A percentile compares a stretch with the other conserved stretches of the same genome.
Conservation (phyloP, 2,113 vertebrate species). For the Chaenogobius annularis region DNA sequence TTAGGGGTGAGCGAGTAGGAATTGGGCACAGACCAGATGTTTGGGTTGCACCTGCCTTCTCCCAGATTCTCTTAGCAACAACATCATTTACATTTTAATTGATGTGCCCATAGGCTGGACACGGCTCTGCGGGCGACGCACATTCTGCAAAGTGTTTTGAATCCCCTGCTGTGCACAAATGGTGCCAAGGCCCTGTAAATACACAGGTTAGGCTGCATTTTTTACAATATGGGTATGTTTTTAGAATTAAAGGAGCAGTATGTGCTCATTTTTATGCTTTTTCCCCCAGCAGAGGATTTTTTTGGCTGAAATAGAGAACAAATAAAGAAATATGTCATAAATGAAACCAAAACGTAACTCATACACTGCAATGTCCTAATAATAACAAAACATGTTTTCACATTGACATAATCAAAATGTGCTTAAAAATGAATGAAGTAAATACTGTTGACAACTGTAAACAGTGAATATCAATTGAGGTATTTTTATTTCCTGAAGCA, state of each 20-base stretch:
- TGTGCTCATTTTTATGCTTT: background rate
- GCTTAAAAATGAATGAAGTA: background rate
- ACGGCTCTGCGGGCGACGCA: slow-evolving; percentile 33
- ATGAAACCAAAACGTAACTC: background rate
- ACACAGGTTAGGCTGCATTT: slow-evolving; percentile 42
- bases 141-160: slow-evolving; percentile 54
- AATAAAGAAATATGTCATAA: background rate
- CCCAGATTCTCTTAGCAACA: slow-evolving; percentile 36
- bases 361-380: background rate
- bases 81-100: slow-evolving; percentile 69
- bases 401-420: background rate
- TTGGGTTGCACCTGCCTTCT: slow-evolving; percentile 58
- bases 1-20: slow-evolving; percentile 44
- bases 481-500: background rate
- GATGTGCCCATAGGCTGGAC: slow-evolving; percentile 56
- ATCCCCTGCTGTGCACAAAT: slow-evolving; percentile 41
- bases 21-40: slow-evolving; percentile 69
- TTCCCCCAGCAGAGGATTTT: background rate
- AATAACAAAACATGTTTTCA: background rate
- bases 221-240: slow-evolving; percentile 13
- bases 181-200: slow-evolving; percentile 38
- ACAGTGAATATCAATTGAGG: background rate
- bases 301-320: background rate
- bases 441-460: background rate
- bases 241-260: slow-evolving; percentile 10